Conservation (phyloP, 2,113 vertebrate genomes). For the Aleadryas rufinucha region DNA sequence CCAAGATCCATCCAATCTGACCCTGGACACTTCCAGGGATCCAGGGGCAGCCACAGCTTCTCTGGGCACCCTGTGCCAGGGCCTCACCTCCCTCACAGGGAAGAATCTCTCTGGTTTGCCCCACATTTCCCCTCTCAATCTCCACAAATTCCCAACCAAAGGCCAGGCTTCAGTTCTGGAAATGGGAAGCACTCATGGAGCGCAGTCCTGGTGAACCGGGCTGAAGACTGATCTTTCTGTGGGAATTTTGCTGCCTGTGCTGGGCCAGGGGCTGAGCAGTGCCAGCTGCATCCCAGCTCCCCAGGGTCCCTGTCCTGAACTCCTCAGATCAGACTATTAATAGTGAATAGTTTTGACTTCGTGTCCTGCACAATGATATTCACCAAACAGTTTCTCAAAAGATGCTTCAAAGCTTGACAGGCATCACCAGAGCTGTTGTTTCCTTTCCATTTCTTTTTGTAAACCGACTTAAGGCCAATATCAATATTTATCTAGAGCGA, state of each 20-base stretch:
- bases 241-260: neutral
- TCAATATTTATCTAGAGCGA: conserved; percentile 67
- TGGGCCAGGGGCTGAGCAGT: neutral
- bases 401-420: conserved; percentile 5
- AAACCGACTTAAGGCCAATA: conserved; percentile 62
- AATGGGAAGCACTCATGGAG: rapidly evolving
- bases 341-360: neutral
- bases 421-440: conserved; percentile 33
- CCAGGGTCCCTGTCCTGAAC: neutral
- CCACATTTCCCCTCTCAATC: neutral
- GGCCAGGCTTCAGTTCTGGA: neutral
- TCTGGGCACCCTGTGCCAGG: neutral
- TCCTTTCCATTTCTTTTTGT: conserved; percentile 43
- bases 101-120: neutral
- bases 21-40: neutral
- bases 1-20: rapidly evolving
- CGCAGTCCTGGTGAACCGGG: rapidly evolving
- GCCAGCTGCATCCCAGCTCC: neutral
- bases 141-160: neutral
- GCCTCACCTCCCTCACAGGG: rapidly evolving
- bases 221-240: neutral
- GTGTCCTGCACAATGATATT: neutral
- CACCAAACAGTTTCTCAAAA: neutral
- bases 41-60: neutral
- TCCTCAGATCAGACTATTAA: neutral